Evolutionary conservation across 2,113 vertebrate species (phyloP), one percentile per base, ranked within the genome.

Genomic region (Ciconia stormi): DNA sequence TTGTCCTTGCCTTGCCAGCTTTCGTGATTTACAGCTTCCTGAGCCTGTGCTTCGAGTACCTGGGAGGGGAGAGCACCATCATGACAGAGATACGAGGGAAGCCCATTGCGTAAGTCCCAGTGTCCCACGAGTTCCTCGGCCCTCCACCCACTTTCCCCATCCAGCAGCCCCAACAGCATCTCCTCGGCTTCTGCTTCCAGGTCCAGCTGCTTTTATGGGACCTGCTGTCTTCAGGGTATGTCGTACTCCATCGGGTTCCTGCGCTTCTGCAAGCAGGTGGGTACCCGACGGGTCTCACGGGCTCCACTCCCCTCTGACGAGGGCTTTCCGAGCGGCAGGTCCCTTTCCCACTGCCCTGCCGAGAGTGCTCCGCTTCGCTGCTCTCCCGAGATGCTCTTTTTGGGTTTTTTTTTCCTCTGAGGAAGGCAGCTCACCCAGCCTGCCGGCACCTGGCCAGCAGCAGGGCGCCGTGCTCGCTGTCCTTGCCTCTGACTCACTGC

Each of bases 21-120:
- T 99, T 99, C n/a, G 99, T 99, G 89, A 99, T 99, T 91, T 99
- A 99, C 97, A 99, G 99, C 96, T 99, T 99, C 97, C 98, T 99
- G 96, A 99, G 99, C 96, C 98, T 99, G 85, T 99, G 99, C 91
- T 99, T 99, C 26, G 99, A 99, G 97, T 99, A 99, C 95, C 98
- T 99, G 0, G 99, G 99, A 42, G 99, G 99, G 36, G 99, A 99
- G 95, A 99, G 99, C 36, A 98, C 98, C 62, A 99, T 99, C 98
- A 99, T 99, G 99, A 94, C 99, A 2, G 99, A 99, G 98, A 99
- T 99, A 81, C 98, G 99, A 90, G 99, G 99, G 70, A 99, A 99
- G 89, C 98, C 98, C 49, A 98, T 99, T 92, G 97, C 94, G 99
- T 99, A 96, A 99, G 99, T 98, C 21, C 7, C 36, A 20, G 40